Percentiles rank a stretch among this genome's conserved stretches.
phyloP scores from a whole-genome alignment of 2,797 vertebrate species.

The Karalla daura region DNA sequence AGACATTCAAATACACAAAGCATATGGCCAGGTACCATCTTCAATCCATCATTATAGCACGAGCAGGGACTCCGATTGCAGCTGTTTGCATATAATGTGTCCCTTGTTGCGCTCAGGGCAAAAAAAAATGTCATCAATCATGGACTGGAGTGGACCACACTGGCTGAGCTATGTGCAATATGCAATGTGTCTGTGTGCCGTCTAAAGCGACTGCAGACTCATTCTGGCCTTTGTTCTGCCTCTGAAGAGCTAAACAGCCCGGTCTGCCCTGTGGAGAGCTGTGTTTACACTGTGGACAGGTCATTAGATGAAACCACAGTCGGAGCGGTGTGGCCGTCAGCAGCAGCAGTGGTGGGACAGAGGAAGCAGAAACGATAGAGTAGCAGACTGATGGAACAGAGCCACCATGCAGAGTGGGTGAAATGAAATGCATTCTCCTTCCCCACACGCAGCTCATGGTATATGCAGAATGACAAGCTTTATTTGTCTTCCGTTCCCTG shows the following conservation, averaged over 20 bases:
- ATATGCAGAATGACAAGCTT: neutral
- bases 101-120: neutral
- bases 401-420: slow-evolving; percentile 2
- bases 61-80: neutral
- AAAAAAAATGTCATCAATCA: neutral
- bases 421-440: slow-evolving; percentile 4
- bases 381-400: slow-evolving; percentile 10
- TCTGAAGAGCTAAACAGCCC: neutral
- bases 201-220: neutral
- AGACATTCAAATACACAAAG: neutral
- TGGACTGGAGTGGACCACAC: neutral
- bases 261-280: neutral
- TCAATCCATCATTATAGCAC: neutral
- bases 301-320: slow-evolving; percentile 24
- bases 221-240: neutral
- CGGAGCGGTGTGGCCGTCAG: slow-evolving; percentile 7
- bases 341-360: slow-evolving; percentile 3
- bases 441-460: neutral
- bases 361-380: slow-evolving; percentile 18
- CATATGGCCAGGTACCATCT: neutral
- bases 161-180: neutral
- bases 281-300: slow-evolving; percentile 25
- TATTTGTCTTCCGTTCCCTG: neutral
- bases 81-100: neutral
- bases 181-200: neutral